phyloP scores from a whole-genome alignment of 92 coral and sea anemone species.

The Palythoa grandiflora region DNA sequence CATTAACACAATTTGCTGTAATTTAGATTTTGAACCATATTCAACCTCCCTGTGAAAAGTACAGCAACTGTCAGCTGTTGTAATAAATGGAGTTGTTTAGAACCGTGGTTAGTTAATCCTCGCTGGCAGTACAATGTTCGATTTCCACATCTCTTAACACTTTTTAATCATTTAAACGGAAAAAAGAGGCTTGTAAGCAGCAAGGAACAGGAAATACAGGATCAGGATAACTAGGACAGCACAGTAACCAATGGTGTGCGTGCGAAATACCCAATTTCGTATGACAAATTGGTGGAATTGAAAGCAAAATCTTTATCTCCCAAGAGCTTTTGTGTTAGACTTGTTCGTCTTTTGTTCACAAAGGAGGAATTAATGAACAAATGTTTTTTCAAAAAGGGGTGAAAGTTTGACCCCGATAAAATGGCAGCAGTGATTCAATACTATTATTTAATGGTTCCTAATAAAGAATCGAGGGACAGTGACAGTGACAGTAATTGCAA shows the following conservation, averaged over 20 bases:
- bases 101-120: no score
- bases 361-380: slow-evolving; percentile 6
- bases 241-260: neutral
- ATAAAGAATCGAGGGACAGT: neutral
- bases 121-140: neutral
- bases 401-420: neutral
- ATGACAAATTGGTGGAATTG: neutral
- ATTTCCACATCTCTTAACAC: neutral
- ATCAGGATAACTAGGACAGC: neutral
- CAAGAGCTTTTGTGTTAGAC: neutral
- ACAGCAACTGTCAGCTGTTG: no score
- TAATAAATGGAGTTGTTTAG: no score
- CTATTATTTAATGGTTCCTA: neutral
- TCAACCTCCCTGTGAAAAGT: no score
- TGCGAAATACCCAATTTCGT: neutral
- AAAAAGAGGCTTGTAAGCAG: neutral
- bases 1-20: no score
- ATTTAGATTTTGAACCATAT: no score
- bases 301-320: neutral
- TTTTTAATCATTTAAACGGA: neutral
- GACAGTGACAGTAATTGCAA: neutral
- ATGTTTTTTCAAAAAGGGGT: neutral
- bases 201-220: neutral
- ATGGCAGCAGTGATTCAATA: no score
- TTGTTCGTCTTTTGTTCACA: neutral